Percentiles rank a stretch among this genome's conserved stretches.
phyloP scores from a whole-genome alignment of 1,140 invertebrate species.

The Bombus sibiricus region DNA sequence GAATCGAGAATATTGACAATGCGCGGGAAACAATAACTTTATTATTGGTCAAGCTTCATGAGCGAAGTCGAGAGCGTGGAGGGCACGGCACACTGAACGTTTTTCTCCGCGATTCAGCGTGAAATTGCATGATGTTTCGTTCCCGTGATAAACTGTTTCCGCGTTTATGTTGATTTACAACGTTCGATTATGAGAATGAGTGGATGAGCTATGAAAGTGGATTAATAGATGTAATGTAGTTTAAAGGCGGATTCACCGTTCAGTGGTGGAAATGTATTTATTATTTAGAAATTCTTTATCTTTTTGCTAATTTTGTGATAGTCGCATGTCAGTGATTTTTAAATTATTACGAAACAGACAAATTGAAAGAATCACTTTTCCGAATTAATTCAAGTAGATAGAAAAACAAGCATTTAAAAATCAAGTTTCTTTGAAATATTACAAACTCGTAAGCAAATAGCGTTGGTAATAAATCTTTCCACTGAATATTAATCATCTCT shows the following conservation, averaged over 20 bases:
- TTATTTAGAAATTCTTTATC: too few species aligned
- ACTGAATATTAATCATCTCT: background rate
- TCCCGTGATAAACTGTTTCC: background rate
- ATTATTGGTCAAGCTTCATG: background rate
- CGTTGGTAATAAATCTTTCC: background rate
- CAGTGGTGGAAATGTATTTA: too few species aligned
- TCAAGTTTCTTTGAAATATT: background rate
- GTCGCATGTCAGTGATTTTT: background rate
- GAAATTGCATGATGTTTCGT: too few species aligned
- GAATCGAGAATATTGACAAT: conserved; percentile 13
- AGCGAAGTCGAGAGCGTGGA: background rate
- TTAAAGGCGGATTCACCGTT: background rate
- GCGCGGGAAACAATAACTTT: conserved; percentile 12
- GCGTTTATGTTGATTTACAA: background rate
- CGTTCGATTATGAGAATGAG: background rate
- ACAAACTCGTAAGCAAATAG: too few species aligned
- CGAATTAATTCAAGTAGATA: background rate
- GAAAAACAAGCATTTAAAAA: background rate
- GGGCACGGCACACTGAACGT: background rate
- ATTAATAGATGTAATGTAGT: background rate
- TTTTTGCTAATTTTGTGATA: too few species aligned
- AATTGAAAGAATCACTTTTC: background rate
- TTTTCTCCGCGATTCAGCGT: background rate
- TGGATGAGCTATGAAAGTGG: background rate
- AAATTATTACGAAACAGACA: background rate